A percentile compares a stretch with the other conserved stretches of the same genome.
These are phyloP conservation scores for Takifugu flavidus DNA, from an alignment of 2,113 vertebrate genomes.

Conservation along the genomic window DNA sequence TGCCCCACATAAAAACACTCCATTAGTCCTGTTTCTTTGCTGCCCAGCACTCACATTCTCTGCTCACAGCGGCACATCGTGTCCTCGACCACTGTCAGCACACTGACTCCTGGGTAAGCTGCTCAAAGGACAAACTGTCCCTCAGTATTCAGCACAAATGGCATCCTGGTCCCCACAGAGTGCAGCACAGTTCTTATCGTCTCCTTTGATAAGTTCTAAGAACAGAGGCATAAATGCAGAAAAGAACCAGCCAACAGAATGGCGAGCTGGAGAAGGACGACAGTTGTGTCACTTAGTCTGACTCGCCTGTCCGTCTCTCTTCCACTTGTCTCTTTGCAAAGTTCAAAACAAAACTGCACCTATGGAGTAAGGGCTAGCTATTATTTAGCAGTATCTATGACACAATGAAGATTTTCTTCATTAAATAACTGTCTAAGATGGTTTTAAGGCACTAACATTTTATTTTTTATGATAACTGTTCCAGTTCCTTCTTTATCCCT, in stretches of 20 bases:
- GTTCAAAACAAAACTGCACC: no score
- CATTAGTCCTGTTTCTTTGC: conserved; percentile 57
- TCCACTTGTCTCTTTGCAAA: no score
- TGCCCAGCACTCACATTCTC: conserved; percentile 32
- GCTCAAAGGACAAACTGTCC: conserved; percentile 63
- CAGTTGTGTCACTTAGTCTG: conserved; percentile 55
- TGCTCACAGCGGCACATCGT: conserved; percentile 47
- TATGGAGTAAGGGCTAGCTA: no score
- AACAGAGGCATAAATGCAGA: conserved; percentile 43
- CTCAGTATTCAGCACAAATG: conserved; percentile 52
- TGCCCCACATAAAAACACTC: conserved; percentile 63
- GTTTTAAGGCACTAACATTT: no score
- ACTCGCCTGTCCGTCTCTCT: conserved; percentile 23
- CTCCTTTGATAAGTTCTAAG: conserved; percentile 23
- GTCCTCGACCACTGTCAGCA: conserved; percentile 49
- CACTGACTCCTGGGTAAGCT: conserved; percentile 40
- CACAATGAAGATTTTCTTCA: no score
- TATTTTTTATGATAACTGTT: no score
- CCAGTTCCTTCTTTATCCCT: no score
- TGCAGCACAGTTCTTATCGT: conserved; percentile 50
- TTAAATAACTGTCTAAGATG: no score
- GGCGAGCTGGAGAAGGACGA: conserved; percentile 37
- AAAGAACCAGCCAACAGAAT: conserved; percentile 32
- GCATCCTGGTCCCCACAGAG: conserved; percentile 53
- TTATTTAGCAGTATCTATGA: no score